Evolutionary conservation across 1,140 invertebrate species (phyloP), one percentile per base, ranked within the genome.

Genomic region (Diplogasteroides magnus): DNA sequence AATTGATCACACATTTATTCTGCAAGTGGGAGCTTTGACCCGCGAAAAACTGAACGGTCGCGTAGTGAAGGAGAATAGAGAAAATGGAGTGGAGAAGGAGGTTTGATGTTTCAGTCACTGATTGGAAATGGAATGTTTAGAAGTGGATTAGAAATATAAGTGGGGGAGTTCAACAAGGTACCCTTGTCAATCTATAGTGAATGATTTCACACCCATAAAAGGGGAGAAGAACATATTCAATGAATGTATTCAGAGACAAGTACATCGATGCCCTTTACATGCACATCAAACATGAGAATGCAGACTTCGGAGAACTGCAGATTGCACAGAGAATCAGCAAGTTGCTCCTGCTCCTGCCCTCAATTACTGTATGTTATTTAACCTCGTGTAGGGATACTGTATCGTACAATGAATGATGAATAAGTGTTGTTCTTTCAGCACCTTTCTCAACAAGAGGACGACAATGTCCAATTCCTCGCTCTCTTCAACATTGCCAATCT

Each of bases 371-470:
- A 32, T 56, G 27, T 59, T 3, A 48, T 65, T 32, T 26, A n/a
- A n/a, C n/a, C n/a, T n/a, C n/a, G n/a, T n/a, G 11, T 25, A 13
- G 23, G 23, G 1, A 11, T 32, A 1, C 19, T 66, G 6, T n/a
- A 3, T 64, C 6, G 13, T 23, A 56, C 13, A 14, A 14, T 56
- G 23, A 56, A 56, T 14, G 23, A 14, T 56, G 3, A 57, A 31
- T 60, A 26, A 15, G 61, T 25, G 1, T 26, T 2, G 0, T 3
- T 28, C 31, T 61, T 74, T 63, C 48, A 74, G 73, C 70, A 73
- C 27, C 63, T 74, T 1, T 74, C 73, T 23, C 73, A 74, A 74
- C 70, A 74, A 61, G 73, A 74, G 67, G 73, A 74, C 62, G 73
- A 74, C 62, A 74, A 73, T 26, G 73, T 74, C 11, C 73, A 74